phyloP scores from a whole-genome alignment of 2,888 invertebrate species.

The Argynnis bischoffii region DNA sequence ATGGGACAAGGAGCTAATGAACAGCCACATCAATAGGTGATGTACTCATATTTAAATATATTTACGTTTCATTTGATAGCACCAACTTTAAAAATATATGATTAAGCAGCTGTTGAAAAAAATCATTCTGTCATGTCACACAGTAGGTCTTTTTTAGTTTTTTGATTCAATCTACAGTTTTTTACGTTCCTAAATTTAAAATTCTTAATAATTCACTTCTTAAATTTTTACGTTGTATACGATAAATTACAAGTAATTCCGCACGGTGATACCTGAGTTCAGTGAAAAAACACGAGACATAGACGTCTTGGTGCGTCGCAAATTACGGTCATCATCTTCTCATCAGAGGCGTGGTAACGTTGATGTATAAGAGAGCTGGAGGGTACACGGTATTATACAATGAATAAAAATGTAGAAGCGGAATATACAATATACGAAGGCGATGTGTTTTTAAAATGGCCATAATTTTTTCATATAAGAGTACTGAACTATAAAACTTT shows the following conservation, averaged over 20 bases:
- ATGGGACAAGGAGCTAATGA: too few species aligned
- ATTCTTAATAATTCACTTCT: slow-evolving; percentile 20
- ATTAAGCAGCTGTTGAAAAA: too few species aligned
- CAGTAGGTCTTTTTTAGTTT: too few species aligned
- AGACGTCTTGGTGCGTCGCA: slow-evolving; percentile 82
- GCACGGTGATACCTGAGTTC: slow-evolving; percentile 80
- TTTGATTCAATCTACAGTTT: too few species aligned
- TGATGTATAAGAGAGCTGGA: slow-evolving; percentile 75
- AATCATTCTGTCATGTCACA: too few species aligned
- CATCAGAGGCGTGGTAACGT: slow-evolving; percentile 78
- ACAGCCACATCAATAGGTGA: too few species aligned
- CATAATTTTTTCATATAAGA: neutral
- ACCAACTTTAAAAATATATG: too few species aligned
- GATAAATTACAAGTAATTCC: slow-evolving; percentile 82
- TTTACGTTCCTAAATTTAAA: neutral
- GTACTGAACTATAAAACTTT: neutral
- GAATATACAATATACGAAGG: slow-evolving; percentile 16
- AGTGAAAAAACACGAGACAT: slow-evolving; percentile 81
- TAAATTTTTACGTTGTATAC: slow-evolving; percentile 61
- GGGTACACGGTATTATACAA: slow-evolving; percentile 48
- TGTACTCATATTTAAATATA: too few species aligned
- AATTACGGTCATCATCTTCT: slow-evolving; percentile 82
- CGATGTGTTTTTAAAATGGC: slow-evolving; percentile 2
- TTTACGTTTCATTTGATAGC: too few species aligned
- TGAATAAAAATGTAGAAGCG: slow-evolving; percentile 39